phyloP scores from a whole-genome alignment of 1,140 invertebrate species.

The Penaeus indicus region DNA sequence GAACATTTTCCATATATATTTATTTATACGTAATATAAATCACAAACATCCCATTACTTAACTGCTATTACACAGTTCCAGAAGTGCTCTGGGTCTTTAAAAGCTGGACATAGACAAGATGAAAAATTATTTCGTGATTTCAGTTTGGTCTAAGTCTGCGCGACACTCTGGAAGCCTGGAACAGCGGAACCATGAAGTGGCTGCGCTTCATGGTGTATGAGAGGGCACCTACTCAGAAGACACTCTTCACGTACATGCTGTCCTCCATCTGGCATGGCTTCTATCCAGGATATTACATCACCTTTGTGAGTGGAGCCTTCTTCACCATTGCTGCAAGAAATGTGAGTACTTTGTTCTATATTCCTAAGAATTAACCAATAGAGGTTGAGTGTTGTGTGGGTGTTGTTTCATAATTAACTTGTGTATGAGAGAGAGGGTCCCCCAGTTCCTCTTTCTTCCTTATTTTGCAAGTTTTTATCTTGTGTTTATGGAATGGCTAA shows the following conservation, averaged over 20 bases:
- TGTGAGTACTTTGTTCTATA: conserved; percentile 72
- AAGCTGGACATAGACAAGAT: neutral
- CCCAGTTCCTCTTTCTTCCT: too few species aligned
- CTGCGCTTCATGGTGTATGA: conserved; percentile 89
- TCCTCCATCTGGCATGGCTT: conserved; percentile 98
- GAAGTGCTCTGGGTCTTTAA: neutral
- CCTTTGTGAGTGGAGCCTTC: conserved; percentile 89
- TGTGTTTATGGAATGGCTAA: too few species aligned
- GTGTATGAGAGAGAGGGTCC: too few species aligned
- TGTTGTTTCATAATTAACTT: too few species aligned
- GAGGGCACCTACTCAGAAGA: conserved; percentile 70
- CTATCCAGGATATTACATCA: conserved; percentile 97
- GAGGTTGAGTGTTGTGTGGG: too few species aligned
- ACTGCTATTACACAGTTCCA: neutral
- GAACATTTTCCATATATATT: neutral
- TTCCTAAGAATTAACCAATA: neutral
- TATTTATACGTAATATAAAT: neutral
- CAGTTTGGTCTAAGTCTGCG: conserved; percentile 84
- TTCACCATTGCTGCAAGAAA: conserved; percentile 87
- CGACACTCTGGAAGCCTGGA: conserved; percentile 89
- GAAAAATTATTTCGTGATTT: neutral
- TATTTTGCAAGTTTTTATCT: too few species aligned
- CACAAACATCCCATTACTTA: neutral
- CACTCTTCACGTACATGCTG: conserved; percentile 78
- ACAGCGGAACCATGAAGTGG: conserved; percentile 92